These are phyloP conservation scores for Melanostoma mellinum DNA, from an alignment of 2,888 invertebrate genomes.

Conservation along the genomic window DNA sequence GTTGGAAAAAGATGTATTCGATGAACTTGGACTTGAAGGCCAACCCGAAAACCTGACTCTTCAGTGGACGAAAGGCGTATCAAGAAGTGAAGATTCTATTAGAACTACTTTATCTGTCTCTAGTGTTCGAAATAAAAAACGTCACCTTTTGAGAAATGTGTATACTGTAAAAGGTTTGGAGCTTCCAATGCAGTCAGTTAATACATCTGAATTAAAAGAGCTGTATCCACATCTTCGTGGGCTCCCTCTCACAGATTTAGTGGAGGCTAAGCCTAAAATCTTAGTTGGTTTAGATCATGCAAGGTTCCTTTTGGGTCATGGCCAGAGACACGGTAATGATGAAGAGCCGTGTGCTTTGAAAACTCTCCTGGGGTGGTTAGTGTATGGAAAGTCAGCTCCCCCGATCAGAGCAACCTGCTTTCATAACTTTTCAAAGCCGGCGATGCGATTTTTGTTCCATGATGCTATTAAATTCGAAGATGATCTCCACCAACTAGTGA, in stretches of 20 bases:
- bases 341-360: constrained; percentile 8
- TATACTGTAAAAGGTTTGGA: constrained; percentile 8
- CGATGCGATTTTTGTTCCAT: constrained; percentile 5
- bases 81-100: constrained; percentile 1
- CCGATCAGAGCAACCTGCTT: not conserved
- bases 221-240: constrained; percentile 11
- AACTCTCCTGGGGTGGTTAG: constrained; percentile 21
- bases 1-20: constrained; percentile 9
- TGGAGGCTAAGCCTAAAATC: constrained; percentile 16
- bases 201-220: not conserved
- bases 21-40: constrained; percentile 5
- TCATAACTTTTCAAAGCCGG: not conserved
- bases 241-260: constrained; percentile 2
- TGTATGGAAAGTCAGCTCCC: constrained; percentile 15
- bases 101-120: constrained; percentile 8
- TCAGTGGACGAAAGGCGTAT: constrained; percentile 10
- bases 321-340: not conserved
- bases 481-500: constrained; percentile 5
- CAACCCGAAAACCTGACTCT: not conserved
- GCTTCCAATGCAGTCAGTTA: not conserved
- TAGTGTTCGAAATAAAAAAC: constrained; percentile 1
- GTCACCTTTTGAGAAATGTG: constrained; percentile 11
- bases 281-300: constrained; percentile 14
- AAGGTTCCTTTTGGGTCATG: not conserved
- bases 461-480: constrained; percentile 7